Conservation (phyloP, 2,797 vertebrate species). For the Sparidentex hasta region DNA sequence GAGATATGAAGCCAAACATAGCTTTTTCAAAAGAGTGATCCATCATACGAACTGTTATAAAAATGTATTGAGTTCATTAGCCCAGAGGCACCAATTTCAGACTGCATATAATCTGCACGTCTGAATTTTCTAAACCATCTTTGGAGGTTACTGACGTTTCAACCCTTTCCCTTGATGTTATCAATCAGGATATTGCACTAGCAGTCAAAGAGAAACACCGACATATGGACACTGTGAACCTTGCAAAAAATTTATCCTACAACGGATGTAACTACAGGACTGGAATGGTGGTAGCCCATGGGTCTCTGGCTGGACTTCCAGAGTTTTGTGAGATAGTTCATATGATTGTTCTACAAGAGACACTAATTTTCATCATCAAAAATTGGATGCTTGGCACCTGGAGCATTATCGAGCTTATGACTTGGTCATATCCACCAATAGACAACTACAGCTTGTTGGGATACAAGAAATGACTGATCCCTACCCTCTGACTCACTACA, state of each 20-base stretch:
- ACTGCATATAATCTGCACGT: constrained; percentile 26
- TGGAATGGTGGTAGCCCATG: constrained; percentile 34
- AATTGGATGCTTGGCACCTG: not conserved
- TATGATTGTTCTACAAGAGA: constrained; percentile 17
- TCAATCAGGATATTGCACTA: constrained; percentile 18
- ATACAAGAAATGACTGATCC: constrained; percentile 24
- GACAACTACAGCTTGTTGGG: not conserved
- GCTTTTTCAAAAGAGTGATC: constrained; percentile 55
- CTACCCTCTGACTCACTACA: not conserved
- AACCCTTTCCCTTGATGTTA: constrained; percentile 20
- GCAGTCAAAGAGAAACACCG: constrained; percentile 26
- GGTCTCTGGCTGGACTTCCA: constrained; percentile 26
- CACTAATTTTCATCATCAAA: constrained; percentile 20
- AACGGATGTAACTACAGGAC: constrained; percentile 11
- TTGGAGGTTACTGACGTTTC: constrained; percentile 18
- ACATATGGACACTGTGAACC: constrained; percentile 20
- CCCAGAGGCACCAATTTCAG: constrained; percentile 52
- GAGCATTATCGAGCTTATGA: constrained; percentile 29
- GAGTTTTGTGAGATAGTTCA: constrained; percentile 40
- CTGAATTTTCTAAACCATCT: not conserved
- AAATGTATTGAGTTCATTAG: constrained; percentile 50
- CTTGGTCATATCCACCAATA: not conserved
- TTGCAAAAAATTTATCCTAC: constrained; percentile 30
- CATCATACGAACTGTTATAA: constrained; percentile 46
- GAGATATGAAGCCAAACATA: constrained; percentile 48